Evolutionary conservation across 2,888 invertebrate genomes (phyloP).

Genomic region (Herminia tarsipennalis): DNA sequence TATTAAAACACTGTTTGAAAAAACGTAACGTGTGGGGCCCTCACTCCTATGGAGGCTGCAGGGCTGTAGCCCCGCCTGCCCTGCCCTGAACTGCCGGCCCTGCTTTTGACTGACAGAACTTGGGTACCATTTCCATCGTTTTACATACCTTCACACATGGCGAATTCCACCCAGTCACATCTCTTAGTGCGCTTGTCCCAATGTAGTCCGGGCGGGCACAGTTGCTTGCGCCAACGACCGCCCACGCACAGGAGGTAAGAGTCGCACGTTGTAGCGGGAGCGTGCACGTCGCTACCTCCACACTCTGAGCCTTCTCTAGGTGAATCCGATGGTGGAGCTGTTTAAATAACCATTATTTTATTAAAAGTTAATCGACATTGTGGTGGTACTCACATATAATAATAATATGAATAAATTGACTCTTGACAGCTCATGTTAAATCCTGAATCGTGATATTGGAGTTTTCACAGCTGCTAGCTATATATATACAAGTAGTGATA

Average conservation of each 20-base stretch:
- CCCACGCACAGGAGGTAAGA: constrained; percentile 91
- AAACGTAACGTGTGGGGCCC: too few relatives aligned
- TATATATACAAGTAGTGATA: too few relatives aligned
- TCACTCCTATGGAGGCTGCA: too few relatives aligned
- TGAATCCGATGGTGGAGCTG: constrained; percentile 45
- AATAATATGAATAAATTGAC: too few relatives aligned
- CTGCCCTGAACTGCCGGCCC: not conserved
- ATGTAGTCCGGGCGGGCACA: constrained; percentile 92
- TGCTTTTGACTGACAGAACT: not conserved
- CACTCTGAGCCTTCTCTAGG: constrained; percentile 56
- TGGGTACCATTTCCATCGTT: not conserved
- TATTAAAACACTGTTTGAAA: too few relatives aligned
- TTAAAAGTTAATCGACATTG: too few relatives aligned
- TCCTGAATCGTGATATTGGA: too few relatives aligned
- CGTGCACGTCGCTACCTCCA: constrained; percentile 61
- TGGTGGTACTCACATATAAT: too few relatives aligned
- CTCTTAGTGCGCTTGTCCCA: constrained; percentile 90
- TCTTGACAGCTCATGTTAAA: too few relatives aligned
- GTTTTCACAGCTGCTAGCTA: too few relatives aligned
- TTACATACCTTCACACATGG: constrained; percentile 86
- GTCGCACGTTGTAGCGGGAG: constrained; percentile 89
- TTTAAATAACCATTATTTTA: not conserved
- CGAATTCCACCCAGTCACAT: constrained; percentile 93
- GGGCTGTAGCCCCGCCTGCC: too few relatives aligned
- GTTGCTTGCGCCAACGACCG: constrained; percentile 89